These are phyloP conservation scores for Sogatella furcifera DNA, from an alignment of 1,140 invertebrate species.

Conservation along the genomic window DNA sequence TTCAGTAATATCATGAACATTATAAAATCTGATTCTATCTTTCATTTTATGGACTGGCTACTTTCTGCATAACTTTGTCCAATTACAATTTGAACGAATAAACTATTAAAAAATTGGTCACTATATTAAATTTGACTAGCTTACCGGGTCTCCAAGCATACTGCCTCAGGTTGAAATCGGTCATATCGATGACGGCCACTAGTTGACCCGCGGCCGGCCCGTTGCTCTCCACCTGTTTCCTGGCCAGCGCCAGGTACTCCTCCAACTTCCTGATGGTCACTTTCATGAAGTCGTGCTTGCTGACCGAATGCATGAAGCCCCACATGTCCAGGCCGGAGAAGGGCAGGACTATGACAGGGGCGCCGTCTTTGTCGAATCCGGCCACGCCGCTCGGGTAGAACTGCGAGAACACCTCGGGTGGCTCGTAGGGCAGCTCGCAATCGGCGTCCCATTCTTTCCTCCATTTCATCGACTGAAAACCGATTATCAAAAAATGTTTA, in stretches of 20 bases:
- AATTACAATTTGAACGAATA: no score
- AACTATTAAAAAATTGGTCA: no score
- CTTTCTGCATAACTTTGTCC: no score
- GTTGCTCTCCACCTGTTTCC: constrained; percentile 44
- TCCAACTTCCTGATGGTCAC: constrained; percentile 38
- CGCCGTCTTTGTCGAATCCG: constrained; percentile 77
- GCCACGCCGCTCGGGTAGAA: constrained; percentile 64
- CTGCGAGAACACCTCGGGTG: constrained; percentile 54
- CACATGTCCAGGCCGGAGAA: constrained; percentile 63
- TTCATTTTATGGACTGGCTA: no score
- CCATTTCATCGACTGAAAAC: constrained; percentile 58
- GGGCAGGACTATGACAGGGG: constrained; percentile 63
- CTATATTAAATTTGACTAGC: no score
- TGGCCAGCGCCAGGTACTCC: constrained; percentile 43
- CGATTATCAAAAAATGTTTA: no score
- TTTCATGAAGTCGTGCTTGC: constrained; percentile 59
- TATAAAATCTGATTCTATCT: no score
- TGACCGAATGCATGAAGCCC: constrained; percentile 66
- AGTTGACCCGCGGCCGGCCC: constrained; percentile 49
- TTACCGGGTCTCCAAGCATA: constrained; percentile 76
- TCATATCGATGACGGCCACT: constrained; percentile 74
- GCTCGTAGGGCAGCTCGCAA: constrained; percentile 49
- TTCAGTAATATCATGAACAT: no score
- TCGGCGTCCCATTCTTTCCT: constrained; percentile 68
- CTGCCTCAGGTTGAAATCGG: constrained; percentile 67